phyloP scores from a whole-genome alignment of 1,140 invertebrate species.

The Drosophila cardini region DNA sequence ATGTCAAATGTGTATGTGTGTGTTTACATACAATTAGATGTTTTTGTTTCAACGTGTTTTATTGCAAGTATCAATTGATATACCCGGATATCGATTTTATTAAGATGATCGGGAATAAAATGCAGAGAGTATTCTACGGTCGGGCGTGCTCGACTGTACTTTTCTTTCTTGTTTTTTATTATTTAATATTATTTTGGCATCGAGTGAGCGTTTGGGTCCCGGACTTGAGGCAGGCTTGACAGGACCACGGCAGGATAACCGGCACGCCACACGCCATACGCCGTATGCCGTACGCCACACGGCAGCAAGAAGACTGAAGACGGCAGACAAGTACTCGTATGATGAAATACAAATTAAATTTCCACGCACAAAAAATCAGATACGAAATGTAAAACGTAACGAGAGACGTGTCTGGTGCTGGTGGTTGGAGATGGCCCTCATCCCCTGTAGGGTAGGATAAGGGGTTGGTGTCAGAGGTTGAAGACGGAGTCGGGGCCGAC shows the following conservation, averaged over 20 bases:
- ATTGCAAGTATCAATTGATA: too few relatives aligned
- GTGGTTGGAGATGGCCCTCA: not conserved
- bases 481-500: constrained; percentile 8
- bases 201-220: not conserved
- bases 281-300: too few relatives aligned
- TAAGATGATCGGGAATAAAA: too few relatives aligned
- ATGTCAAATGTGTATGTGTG: too few relatives aligned
- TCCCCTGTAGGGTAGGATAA: not conserved
- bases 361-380: constrained; percentile 75
- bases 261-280: constrained; percentile 16
- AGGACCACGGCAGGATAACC: constrained; percentile 20
- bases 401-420: constrained; percentile 17
- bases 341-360: constrained; percentile 83
- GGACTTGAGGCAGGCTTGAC: not conserved
- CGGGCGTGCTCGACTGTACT: too few relatives aligned
- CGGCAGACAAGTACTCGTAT: constrained; percentile 59
- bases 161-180: too few relatives aligned
- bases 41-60: too few relatives aligned
- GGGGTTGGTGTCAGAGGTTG: not conserved
- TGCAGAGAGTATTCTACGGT: too few relatives aligned
- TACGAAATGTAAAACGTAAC: constrained; percentile 78
- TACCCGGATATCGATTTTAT: too few relatives aligned
- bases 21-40: too few relatives aligned
- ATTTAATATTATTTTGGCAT: constrained; percentile 21
- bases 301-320: too few relatives aligned